Base-by-base conservation (phyloP, 2,888 invertebrate genomes). In the Lathronympha strigana region DNA sequence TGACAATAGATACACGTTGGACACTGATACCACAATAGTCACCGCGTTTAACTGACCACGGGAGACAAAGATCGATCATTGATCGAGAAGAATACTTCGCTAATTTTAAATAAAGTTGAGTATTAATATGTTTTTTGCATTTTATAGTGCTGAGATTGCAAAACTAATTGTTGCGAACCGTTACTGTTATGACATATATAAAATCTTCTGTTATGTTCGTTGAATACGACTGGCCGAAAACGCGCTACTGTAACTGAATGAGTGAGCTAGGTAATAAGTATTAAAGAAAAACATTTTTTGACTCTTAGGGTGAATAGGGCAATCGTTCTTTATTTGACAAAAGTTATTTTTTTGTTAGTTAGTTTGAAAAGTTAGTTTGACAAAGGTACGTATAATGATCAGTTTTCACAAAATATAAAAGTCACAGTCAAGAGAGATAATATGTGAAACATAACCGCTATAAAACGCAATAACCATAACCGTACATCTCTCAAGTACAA, bases 401-500 rank as follows among this genome's bases (percentile, higher is more conserved):
- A 21, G 8, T 49, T 49, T 36, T 49, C 58, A 49, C 58, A 60
- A 21, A 21, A 49, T 36, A 60, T 58, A 47, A 47, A 58, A 58
- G 19, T 47, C 31, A 50, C n/a, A 61, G 25, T 13, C 6, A 9
- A 25, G 49, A 51, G 25, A 36, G 8, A 38, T 49, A 23, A 54
- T 47, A 60, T 58, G 60, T 64, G 63, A 68, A 55, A 33, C 57
- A 43, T 54, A 45, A 54, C 50, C 69, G 67, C 69, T 69, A 75
- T 73, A 81, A 81, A 73, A 78, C 72, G 77, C 81, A 76, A 86
- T 89, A 88, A 86, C 85, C 79, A 87, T 89, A 86, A 91, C 81
- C 87, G 83, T 90, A 87, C 77, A 90, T 91, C 87, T 89, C 79
- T 68, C 77, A 78, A 77, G 84, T 86, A 90, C 89, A 90, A 91